Percentiles rank a stretch among this genome's conserved stretches.
phyloP scores from a whole-genome alignment of 2,113 vertebrate genomes.

The Columba janthina region DNA sequence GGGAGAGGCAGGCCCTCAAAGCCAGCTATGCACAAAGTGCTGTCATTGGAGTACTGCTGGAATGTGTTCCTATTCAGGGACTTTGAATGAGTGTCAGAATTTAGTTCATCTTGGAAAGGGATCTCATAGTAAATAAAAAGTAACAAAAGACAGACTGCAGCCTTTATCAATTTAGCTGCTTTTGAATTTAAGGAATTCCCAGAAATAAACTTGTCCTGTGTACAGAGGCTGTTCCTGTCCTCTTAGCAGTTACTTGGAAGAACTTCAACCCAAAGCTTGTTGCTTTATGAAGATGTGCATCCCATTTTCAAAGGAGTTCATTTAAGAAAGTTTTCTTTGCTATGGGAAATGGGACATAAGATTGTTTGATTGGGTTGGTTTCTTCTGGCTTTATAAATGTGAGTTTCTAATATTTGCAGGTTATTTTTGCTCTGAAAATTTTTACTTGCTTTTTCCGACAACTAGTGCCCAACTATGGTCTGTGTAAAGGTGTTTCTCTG shows the following conservation, averaged over 20 bases:
- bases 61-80: not conserved
- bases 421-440: not conserved
- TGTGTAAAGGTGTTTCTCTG: not conserved
- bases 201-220: not conserved
- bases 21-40: not conserved
- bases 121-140: not conserved
- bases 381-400: not conserved
- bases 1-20: not conserved
- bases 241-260: not conserved
- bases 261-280: not conserved
- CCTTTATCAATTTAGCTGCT: not conserved
- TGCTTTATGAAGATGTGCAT: not conserved
- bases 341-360: not conserved
- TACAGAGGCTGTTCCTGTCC: not conserved
- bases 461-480: not conserved
- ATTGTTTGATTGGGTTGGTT: accelerated
- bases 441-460: not conserved
- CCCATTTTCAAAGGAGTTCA: not conserved
- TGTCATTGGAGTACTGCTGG: not conserved
- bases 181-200: not conserved
- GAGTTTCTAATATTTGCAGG: not conserved
- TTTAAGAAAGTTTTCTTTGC: not conserved
- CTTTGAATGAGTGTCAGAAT: not conserved
- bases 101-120: not conserved
- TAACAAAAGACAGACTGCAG: not conserved